A percentile compares a stretch with the other conserved stretches of the same genome.
Conservation (phyloP, 2,797 vertebrate genomes). For the Acanthurus leucopareius region DNA sequence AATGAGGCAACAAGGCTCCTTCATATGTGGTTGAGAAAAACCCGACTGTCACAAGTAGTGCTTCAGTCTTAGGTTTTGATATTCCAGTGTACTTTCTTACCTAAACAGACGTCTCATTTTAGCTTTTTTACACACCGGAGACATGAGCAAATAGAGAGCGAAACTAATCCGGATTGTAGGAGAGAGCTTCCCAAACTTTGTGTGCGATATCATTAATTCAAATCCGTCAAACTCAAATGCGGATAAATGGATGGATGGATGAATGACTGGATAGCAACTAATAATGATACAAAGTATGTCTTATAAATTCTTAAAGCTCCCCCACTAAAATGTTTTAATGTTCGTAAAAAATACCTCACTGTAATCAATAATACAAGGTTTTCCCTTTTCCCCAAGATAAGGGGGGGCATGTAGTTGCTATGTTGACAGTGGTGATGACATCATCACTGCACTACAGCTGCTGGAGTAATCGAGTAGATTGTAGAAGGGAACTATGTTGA, state of each 20-base stretch:
- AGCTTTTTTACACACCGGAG: conserved; percentile 4
- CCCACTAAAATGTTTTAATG: too few species aligned
- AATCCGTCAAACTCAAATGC: not conserved
- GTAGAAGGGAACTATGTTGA: too few species aligned
- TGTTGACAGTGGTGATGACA: too few species aligned
- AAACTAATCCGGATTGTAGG: not conserved
- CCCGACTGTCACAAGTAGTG: conserved; percentile 18
- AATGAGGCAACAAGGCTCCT: not conserved
- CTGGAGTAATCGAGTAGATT: too few species aligned
- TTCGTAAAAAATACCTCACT: too few species aligned
- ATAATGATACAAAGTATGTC: not conserved
- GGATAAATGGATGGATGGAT: not conserved
- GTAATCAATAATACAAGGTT: too few species aligned
- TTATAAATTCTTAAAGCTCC: not conserved
- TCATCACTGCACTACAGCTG: too few species aligned
- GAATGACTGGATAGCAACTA: too few species aligned
- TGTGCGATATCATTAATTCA: conserved; percentile 6
- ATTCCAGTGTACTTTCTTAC: conserved; percentile 18
- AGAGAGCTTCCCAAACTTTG: not conserved
- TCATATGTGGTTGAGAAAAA: conserved; percentile 2
- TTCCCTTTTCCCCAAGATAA: too few species aligned
- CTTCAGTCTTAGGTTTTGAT: conserved; percentile 4
- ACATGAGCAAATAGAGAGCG: not conserved
- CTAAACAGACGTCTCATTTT: conserved; percentile 11
- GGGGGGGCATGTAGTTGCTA: too few species aligned